These are phyloP conservation scores for Lordiphosa mommai DNA, from an alignment of 1,140 invertebrate genomes.

Conservation along the genomic window DNA sequence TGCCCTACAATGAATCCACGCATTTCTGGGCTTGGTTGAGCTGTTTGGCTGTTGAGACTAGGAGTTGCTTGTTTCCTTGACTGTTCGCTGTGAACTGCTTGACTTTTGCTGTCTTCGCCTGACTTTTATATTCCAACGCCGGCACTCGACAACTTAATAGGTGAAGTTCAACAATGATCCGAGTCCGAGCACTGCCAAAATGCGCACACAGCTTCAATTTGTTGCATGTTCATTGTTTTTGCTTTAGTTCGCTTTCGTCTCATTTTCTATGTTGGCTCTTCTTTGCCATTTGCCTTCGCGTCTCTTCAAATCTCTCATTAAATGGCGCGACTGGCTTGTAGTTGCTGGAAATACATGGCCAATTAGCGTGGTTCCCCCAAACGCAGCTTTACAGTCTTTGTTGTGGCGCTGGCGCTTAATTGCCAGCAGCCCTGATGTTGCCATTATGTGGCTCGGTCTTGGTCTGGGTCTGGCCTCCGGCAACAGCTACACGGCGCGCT, in stretches of 20 bases:
- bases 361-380: constrained; percentile 65
- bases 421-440: constrained; percentile 33
- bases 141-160: constrained; percentile 63
- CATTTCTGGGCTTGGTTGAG: constrained; percentile 74
- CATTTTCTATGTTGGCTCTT: constrained; percentile 32
- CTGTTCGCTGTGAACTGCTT: constrained; percentile 63
- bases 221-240: constrained; percentile 77
- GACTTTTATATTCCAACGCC: constrained; percentile 59
- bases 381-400: constrained; percentile 35
- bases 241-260: constrained; percentile 44
- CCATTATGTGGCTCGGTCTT: constrained; percentile 39
- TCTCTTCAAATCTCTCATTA: constrained; percentile 63
- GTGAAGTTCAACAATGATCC: constrained; percentile 59
- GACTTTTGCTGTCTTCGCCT: constrained; percentile 35
- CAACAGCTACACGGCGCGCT: constrained; percentile 26
- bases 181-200: constrained; percentile 25
- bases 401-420: constrained; percentile 40
- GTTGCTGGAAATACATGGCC: constrained; percentile 61
- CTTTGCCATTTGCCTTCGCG: constrained; percentile 42
- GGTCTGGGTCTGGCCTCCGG: constrained; percentile 17
- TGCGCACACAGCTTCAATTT: constrained; percentile 41
- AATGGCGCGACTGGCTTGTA: constrained; percentile 65
- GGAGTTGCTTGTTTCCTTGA: constrained; percentile 33
- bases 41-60: constrained; percentile 27
- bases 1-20: constrained; percentile 78